Percentiles rank a stretch among this genome's conserved stretches.
These are phyloP conservation scores for Drosophila ambigua DNA, from an alignment of 1,140 invertebrate species.

Conservation along the genomic window DNA sequence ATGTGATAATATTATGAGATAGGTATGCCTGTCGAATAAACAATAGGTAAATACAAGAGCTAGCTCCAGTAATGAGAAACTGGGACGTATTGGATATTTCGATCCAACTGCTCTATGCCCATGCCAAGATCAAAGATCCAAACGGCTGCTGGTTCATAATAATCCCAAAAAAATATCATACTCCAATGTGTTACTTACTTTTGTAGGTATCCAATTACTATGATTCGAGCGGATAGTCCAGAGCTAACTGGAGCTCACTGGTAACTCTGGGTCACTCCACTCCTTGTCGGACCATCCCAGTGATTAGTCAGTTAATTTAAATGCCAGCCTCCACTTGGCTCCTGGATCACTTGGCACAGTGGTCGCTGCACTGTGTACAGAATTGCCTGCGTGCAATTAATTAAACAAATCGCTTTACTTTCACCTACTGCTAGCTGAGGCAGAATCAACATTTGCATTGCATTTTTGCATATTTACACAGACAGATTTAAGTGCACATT, in stretches of 20 bases:
- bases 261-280: constrained; percentile 2
- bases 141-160: too few species aligned
- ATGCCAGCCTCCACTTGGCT: constrained; percentile 12
- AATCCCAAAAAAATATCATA: too few species aligned
- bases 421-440: constrained; percentile 49
- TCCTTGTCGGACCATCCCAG: constrained; percentile 22
- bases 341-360: constrained; percentile 49
- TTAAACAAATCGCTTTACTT: constrained; percentile 78
- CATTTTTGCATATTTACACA: constrained; percentile 53
- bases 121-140: too few species aligned
- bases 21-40: constrained; percentile 5
- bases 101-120: too few species aligned
- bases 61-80: too few species aligned
- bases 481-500: constrained; percentile 2
- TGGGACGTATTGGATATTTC: too few species aligned
- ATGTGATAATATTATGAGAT: background rate
- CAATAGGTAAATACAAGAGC: background rate
- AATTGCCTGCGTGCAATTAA: constrained; percentile 71
- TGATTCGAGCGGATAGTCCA: constrained; percentile 10
- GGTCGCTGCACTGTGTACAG: constrained; percentile 29
- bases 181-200: too few species aligned
- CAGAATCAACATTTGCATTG: constrained; percentile 49
- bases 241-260: too few species aligned
- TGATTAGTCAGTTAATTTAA: constrained; percentile 46
- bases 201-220: too few species aligned